Base-by-base conservation (phyloP, 1,140 invertebrate species). In the Daktulosphaira vitifoliae region DNA sequence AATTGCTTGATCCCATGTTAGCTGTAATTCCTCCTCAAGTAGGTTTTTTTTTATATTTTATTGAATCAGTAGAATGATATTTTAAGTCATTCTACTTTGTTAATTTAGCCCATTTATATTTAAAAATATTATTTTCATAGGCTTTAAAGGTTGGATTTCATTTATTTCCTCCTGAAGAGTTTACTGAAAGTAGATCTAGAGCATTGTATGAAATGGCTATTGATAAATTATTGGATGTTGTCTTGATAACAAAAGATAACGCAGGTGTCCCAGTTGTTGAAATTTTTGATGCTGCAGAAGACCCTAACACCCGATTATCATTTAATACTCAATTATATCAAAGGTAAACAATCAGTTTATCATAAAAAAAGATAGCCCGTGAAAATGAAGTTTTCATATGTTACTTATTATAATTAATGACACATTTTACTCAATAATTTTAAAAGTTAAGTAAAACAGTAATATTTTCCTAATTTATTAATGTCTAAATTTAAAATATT, bases 281-380 rank as follows among this genome's bases (percentile, higher is more conserved):
- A 62, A 7, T 62, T 6, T 62, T 15, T 48, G 56, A 62, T 33
- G 42, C 56, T 20, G 13, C 26, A 15, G 56, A 62, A 18, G 3
- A 33, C 22, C 42, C 4, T n/a, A 5, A 2, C 18, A 62, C 42
- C 26, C 11, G 42, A 15, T 1, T 48, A 8, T 62, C 56, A 15
- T 62, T 46, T 48, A 62, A 62, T n/a, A 62, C 16, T 18, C 54
- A 62, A 22, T 62, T 62, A 29, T 46, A 62, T 20, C 39, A 62
- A 62, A 46, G 54, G 54, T 62, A 6, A 59, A 26, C 11, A n/a
- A n/a, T n/a, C n/a, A n/a, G n/a, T n/a, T n/a, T n/a, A n/a, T n/a
- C n/a, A n/a, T n/a, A n/a, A n/a, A n/a, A n/a, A n/a, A n/a, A n/a
- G n/a, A n/a, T n/a, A n/a, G n/a, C n/a, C n/a, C n/a, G n/a, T n/a